Evolutionary conservation across 1,140 invertebrate genomes (phyloP), one percentile per base, ranked within the genome.

Genomic region (Atta cephalotes): DNA sequence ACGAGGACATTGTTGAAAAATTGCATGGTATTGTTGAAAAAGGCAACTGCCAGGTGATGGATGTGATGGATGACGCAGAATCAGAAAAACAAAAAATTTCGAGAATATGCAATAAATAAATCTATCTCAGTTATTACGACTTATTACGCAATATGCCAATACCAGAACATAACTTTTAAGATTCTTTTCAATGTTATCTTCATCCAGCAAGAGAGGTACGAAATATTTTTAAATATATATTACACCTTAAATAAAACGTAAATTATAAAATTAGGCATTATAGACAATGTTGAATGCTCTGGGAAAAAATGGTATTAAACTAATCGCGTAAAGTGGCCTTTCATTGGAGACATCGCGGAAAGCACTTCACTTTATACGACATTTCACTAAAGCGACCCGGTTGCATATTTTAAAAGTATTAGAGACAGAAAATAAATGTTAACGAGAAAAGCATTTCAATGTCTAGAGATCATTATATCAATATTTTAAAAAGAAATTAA

Each of bases 301-400:
- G 49, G 60, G 35, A 10, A 62, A 86, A 76, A 88, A 86, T 53
- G 28, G 25, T 25, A 88, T 63, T 70, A 89, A 80, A 80, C 53
- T 86, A 53, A 74, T 51, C 51, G 31, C 62, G 53, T 86, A 89
- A 86, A 89, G 76, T 63, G 76, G 25, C n/a, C 21, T 35, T 70
- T 21, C 35, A 56, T 25, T 25, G 35, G 53, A 66, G 66, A 77
- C 72, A 35, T 71, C 66, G 58, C 53, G 49, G 25, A 66, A 58
- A 45, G 53, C 49, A 53, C 21, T 88, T 89, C 78, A 28, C 39
- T 84, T 84, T 86, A 88, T 63, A 80, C 76, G 53, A 63, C 62
- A 74, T 88, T 86, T 86, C 51, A 76, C 58, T 65, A 49, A 84
- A 84, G 25, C 70, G 56, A 74, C 56, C 56, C 28, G 70, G 70